These are phyloP conservation scores for Drosophila albomicans DNA, from an alignment of 1,140 invertebrate genomes.

Conservation along the genomic window DNA sequence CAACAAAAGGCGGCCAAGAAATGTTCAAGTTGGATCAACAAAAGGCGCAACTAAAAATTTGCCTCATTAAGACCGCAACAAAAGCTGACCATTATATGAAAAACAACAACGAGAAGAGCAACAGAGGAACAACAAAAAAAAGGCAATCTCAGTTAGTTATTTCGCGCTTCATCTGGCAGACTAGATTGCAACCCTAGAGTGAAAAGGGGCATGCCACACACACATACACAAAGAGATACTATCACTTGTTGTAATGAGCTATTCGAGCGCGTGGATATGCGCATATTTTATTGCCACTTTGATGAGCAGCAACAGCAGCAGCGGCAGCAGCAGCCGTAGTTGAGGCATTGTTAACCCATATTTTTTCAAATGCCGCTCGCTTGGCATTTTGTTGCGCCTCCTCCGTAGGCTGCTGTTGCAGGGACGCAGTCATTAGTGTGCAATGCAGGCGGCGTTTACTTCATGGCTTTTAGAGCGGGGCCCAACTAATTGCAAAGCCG, in stretches of 20 bases:
- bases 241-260: conserved; percentile 18
- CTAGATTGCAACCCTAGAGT: background rate
- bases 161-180: conserved; percentile 59
- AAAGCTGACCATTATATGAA: conserved; percentile 39
- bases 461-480: conserved; percentile 63
- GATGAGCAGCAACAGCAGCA: conserved; percentile 47
- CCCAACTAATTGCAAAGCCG: conserved; percentile 67
- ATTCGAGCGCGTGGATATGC: conserved; percentile 56
- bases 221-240: background rate
- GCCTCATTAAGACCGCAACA: conserved; percentile 80
- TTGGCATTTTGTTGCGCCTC: conserved; percentile 24
- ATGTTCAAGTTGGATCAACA: conserved; percentile 18
- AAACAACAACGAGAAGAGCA: conserved; percentile 16
- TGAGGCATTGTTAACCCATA: conserved; percentile 62
- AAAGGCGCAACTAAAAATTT: conserved; percentile 54
- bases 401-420: conserved; percentile 9
- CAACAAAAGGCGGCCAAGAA: conserved; percentile 40
- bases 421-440: conserved; percentile 44
- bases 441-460: conserved; percentile 40
- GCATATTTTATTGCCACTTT: conserved; percentile 81
- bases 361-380: conserved; percentile 54
- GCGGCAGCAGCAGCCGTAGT: background rate
- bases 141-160: conserved; percentile 44
- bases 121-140: conserved; percentile 9
- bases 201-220: conserved; percentile 13